Conservation (phyloP, 2,797 vertebrate genomes). For the Danio choprae region DNA sequence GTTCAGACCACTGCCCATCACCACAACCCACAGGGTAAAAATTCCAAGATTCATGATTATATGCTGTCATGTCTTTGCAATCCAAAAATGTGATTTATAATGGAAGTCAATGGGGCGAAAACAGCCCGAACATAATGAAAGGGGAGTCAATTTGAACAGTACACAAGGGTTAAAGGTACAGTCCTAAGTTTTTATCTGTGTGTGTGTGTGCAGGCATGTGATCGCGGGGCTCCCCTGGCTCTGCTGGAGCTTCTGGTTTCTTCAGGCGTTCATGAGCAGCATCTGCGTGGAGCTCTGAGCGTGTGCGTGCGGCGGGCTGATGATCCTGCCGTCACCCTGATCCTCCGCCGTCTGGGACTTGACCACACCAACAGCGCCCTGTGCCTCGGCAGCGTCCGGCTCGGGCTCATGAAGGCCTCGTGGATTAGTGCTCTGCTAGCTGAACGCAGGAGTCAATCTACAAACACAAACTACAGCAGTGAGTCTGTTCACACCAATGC, state of each 20-base stretch:
- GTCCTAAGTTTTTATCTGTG: no score
- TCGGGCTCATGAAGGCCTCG: conserved; percentile 86
- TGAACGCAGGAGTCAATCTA: conserved; percentile 72
- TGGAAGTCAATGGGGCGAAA: no score
- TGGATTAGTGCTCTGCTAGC: conserved; percentile 91
- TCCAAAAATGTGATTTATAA: no score
- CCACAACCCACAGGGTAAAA: no score
- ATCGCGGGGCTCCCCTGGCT: conserved; percentile 84
- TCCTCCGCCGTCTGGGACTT: conserved; percentile 88
- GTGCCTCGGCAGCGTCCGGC: conserved; percentile 90
- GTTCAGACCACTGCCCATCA: no score
- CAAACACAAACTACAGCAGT: conserved; percentile 78
- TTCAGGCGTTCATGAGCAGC: conserved; percentile 86
- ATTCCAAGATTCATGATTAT: no score
- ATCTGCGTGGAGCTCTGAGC: conserved; percentile 85
- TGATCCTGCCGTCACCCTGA: conserved; percentile 83
- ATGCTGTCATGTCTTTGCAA: no score
- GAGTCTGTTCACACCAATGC: conserved; percentile 65
- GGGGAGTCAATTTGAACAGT: neutral
- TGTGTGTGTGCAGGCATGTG: conserved; percentile 84
- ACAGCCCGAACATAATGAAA: no score
- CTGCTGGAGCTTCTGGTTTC: conserved; percentile 89
- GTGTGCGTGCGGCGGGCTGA: conserved; percentile 85
- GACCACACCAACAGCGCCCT: conserved; percentile 89
- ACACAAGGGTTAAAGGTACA: neutral